These are phyloP conservation scores for Cromileptes altivelis DNA, from an alignment of 2,113 vertebrate genomes.

Conservation along the genomic window DNA sequence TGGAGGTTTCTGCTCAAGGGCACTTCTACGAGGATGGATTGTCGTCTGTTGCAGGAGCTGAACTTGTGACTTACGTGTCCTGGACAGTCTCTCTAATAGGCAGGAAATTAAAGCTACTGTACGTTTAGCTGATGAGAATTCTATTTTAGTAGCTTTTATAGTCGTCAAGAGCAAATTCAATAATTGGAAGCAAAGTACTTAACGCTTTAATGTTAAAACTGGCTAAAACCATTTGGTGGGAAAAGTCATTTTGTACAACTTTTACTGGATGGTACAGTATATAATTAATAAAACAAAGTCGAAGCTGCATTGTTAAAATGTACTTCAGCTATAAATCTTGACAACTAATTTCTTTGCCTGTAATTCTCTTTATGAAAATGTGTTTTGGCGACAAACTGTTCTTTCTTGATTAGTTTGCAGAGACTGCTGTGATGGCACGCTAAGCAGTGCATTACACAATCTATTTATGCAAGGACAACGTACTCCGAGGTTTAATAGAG, in stretches of 20 bases:
- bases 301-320: conserved; percentile 15
- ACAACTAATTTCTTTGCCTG: conserved; percentile 1
- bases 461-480: not conserved
- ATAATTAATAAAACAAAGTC: conserved; percentile 29
- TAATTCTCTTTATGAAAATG: conserved; percentile 18
- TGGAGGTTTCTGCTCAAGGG: not conserved
- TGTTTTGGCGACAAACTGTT: not conserved
- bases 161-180: conserved; percentile 22
- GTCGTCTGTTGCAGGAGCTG: not conserved
- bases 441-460: not conserved
- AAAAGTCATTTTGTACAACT: conserved; percentile 27
- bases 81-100: not conserved
- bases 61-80: not conserved
- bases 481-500: too few relatives aligned
- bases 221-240: conserved; percentile 18
- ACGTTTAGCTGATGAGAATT: conserved; percentile 16
- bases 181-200: conserved; percentile 37
- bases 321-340: conserved; percentile 20
- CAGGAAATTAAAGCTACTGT: conserved; percentile 5
- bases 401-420: not conserved
- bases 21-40: not conserved
- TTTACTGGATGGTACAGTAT: not conserved
- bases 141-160: conserved; percentile 12
- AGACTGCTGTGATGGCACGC: not conserved
- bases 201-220: conserved; percentile 26